Conservation (phyloP, 2,113 vertebrate genomes). For the Thamnophis sirtalis region DNA sequence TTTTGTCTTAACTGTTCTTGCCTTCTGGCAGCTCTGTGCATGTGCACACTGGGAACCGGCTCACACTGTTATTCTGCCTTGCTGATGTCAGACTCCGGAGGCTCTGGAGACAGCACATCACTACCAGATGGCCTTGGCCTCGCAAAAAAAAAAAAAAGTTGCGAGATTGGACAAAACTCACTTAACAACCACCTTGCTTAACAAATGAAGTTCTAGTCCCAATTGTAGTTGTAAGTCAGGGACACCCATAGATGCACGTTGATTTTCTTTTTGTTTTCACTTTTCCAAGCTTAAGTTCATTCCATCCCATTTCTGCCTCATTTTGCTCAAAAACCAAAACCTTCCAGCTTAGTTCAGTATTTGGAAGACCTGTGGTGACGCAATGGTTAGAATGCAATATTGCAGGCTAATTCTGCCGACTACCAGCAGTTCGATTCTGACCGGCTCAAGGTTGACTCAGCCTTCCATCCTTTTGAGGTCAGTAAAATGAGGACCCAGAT, state of each 20-base stretch:
- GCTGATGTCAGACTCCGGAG: no score
- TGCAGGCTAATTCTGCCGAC: neutral
- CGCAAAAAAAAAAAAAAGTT: neutral
- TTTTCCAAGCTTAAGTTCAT: neutral
- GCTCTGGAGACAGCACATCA: no score
- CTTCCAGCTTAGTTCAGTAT: neutral
- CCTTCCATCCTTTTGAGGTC: no score
- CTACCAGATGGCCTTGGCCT: no score
- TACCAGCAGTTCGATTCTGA: neutral
- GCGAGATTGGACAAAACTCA: neutral
- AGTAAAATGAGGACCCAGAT: no score
- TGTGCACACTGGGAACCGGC: no score
- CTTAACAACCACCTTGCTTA: neutral
- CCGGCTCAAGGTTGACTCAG: neutral
- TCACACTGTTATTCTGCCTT: no score
- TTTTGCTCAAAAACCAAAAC: neutral
- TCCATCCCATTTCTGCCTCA: neutral
- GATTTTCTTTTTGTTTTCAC: neutral
- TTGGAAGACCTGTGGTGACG: neutral
- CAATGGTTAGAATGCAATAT: neutral
- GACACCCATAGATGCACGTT: neutral
- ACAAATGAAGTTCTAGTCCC: neutral
- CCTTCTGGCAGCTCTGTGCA: no score
- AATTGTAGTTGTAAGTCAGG: neutral
- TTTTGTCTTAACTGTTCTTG: no score